Base-by-base conservation (phyloP, 2,888 invertebrate species). In the Yponomeuta malinellus region DNA sequence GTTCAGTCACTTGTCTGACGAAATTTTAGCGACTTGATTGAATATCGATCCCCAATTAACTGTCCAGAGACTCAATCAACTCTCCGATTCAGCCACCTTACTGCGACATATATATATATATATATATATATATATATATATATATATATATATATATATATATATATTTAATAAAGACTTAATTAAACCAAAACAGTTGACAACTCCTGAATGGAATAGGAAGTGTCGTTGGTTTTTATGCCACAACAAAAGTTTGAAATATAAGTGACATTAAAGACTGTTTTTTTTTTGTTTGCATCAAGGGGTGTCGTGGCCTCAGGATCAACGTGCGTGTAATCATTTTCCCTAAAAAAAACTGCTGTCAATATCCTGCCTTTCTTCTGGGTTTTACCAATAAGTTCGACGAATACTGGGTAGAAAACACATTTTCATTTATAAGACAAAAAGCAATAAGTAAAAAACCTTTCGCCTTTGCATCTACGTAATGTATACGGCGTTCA, bases 231-330 rank as follows among this genome's bases (percentile, higher is more conserved):
- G 71, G 72, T 73, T 70, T 78, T 77, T 79, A 76, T 78, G 75
- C 76, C 77, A 48, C 71, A 74, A 76, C 76, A 75, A 77, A 76
- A 74, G 71, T 80, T 78, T 78, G 76, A 80, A 77, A 77, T 78
- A 78, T 80, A 78, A 77, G 77, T 77, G 75, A 73, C 77, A 78
- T 79, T 77, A 71, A 70, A 71, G 2, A 71, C 29, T 68, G 63
- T 48, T 67, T 23, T 23, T 23, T 23, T 78, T 59, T 77, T 79
- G 76, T 75, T 70, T 73, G 72, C 73, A 75, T 70, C 72, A 29
- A 65, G 69, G 70, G 72, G 67, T 33, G 52, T 31, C 65, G 15
- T 68, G 74, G 68, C 70, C 71, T 66, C 69, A 67, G 71, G 73
- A 73, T 74, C 74, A 74, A 72, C 64, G 73, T 73, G 37, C 71